phyloP scores from a whole-genome alignment of 2,888 invertebrate species.

The Melikaiella ostensackeni region DNA sequence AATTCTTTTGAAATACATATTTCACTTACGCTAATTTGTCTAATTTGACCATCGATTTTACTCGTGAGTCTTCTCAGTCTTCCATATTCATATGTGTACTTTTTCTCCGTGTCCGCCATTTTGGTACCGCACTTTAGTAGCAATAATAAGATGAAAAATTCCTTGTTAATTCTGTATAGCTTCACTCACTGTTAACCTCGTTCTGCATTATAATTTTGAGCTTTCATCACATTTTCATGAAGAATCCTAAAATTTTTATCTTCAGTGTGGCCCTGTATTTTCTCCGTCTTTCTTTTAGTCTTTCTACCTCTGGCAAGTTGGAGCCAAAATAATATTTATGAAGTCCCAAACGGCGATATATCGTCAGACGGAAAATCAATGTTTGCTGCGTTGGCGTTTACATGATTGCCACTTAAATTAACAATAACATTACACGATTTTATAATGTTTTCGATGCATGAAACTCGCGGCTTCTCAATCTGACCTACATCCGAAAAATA shows the following conservation, averaged over 20 bases:
- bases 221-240: neutral
- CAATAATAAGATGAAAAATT: neutral
- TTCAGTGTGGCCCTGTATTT: constrained; percentile 16
- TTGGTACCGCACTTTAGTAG: constrained; percentile 9
- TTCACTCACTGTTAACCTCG: neutral
- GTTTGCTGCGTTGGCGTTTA: constrained; percentile 21
- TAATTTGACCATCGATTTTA: constrained; percentile 81
- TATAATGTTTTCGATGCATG: neutral
- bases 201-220: neutral
- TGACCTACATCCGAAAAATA: neutral
- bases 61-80: constrained; percentile 84
- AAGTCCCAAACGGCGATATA: constrained; percentile 44
- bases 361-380: constrained; percentile 31
- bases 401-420: constrained; percentile 4
- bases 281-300: neutral
- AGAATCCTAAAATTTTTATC: constrained; percentile 11
- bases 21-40: constrained; percentile 84
- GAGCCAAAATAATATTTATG: constrained; percentile 60
- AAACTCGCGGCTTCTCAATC: neutral
- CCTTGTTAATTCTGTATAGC: neutral
- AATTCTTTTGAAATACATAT: neutral
- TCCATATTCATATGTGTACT: constrained; percentile 85
- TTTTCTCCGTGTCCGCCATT: constrained; percentile 74
- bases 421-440: constrained; percentile 10
- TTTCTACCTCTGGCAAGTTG: constrained; percentile 24